Evolutionary conservation across 2,888 invertebrate species (phyloP), one percentile per base, ranked within the genome.

Genomic region (Nasonia oneida): DNA sequence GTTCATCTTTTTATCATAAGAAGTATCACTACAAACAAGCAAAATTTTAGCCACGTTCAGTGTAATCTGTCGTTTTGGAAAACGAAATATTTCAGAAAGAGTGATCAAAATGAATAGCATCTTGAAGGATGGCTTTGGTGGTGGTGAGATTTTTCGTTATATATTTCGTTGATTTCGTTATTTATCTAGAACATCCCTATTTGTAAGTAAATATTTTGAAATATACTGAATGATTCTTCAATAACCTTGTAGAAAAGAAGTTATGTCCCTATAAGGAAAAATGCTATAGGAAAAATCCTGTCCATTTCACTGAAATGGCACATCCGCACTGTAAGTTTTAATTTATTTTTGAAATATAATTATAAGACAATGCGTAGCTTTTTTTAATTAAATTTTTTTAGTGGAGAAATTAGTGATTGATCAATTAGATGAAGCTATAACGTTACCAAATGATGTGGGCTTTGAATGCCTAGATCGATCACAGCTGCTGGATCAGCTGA

Each of bases 201-300:
- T 14, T 57, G 18, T 15, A 14, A 74, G 57, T 23, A 53, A 42
- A 18, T 18, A 53, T 39, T 74, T 29, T 4, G 47, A n/a, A 18
- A 23, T 42, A 23, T 57, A n/a, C n/a, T 70, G 14, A 39, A 79
- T 67, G 33, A 71, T 74, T n/a, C 53, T 70, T 75, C 81, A 70
- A 3, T 12, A 73, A 8, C 3, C 10, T 73, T 73, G 3, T 14
- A 86, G 85, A 86, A 50, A 95, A 94, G 89, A 95, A 94, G 88
- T 93, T 94, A 85, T 98, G 98, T 92, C 96, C 95, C 23, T 98
- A 97, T 92, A 96, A 96, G 10, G 95, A 95, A 47, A 95, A 95
- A 89, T 98, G 98, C 91, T 98, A 97, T 90, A 95, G 98, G 81
- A 95, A 96, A 90, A 98, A 98, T 94, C 97, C 97, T 0, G 95